These are phyloP conservation scores for Leptopterna dolabrata DNA, from an alignment of 2,888 invertebrate species.

Conservation along the genomic window DNA sequence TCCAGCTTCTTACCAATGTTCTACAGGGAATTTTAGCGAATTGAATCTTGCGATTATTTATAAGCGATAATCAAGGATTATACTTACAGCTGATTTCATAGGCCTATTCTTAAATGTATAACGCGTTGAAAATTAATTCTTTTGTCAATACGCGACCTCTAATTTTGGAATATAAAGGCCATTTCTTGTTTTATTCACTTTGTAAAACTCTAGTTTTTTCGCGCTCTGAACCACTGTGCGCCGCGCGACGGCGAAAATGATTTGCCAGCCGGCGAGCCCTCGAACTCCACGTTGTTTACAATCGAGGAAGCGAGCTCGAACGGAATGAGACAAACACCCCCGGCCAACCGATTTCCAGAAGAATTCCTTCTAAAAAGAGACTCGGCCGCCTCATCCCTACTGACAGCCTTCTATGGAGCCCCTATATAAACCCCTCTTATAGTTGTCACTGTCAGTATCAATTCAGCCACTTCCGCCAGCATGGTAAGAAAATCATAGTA, in stretches of 20 bases:
- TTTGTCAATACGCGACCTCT: too few relatives aligned
- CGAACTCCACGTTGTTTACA: neutral
- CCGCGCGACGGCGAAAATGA: neutral
- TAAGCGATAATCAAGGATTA: too few relatives aligned
- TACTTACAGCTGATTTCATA: too few relatives aligned
- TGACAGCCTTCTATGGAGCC: neutral
- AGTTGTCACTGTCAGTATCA: constrained; percentile 4
- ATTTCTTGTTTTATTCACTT: too few relatives aligned
- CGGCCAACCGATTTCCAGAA: neutral
- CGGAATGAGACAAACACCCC: constrained; percentile 20
- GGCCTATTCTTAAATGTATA: too few relatives aligned
- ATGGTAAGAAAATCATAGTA: constrained; percentile 25
- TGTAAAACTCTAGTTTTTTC: too few relatives aligned
- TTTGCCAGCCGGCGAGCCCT: neutral
- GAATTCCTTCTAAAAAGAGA: neutral
- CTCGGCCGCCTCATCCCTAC: neutral
- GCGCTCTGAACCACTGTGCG: too few relatives aligned
- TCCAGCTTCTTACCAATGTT: too few relatives aligned
- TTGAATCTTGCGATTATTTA: too few relatives aligned
- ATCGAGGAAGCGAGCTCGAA: neutral
- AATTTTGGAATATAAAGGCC: too few relatives aligned
- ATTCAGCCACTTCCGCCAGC: neutral
- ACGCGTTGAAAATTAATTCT: too few relatives aligned
- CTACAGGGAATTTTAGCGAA: too few relatives aligned
- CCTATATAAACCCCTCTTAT: constrained; percentile 12